Conservation (phyloP, 1,140 invertebrate genomes). For the Camponotus floridanus region DNA sequence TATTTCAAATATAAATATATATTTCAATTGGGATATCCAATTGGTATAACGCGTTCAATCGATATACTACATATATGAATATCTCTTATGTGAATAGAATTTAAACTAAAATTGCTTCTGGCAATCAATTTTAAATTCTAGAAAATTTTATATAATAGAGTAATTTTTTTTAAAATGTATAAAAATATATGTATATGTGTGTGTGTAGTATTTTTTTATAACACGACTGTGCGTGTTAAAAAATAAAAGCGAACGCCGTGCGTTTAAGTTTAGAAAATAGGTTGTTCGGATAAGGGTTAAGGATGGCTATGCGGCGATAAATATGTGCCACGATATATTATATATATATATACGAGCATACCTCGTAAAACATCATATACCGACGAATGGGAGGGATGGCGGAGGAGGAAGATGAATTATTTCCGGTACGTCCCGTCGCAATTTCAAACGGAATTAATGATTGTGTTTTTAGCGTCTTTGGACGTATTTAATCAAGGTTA, state of each 20-base stretch:
- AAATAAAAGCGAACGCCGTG: neutral
- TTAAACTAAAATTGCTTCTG: neutral
- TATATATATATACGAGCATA: slow-evolving; percentile 5
- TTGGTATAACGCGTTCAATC: neutral
- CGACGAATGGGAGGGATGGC: neutral
- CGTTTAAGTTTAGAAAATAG: slow-evolving; percentile 44
- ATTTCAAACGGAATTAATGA: slow-evolving; percentile 35
- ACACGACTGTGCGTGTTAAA: neutral
- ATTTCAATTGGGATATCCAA: neutral
- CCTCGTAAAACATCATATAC: slow-evolving; percentile 38
- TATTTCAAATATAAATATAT: slow-evolving; percentile 5
- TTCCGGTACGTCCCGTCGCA: neutral
- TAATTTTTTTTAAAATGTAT: neutral
- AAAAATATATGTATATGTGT: neutral
- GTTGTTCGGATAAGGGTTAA: slow-evolving; percentile 31
- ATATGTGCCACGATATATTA: slow-evolving; percentile 24
- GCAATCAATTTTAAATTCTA: neutral
- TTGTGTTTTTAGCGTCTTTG: neutral
- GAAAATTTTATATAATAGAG: too few species aligned
- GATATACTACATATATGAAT: neutral
- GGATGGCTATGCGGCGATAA: slow-evolving; percentile 35
- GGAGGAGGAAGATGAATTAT: slow-evolving; percentile 30
- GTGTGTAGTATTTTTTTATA: neutral
- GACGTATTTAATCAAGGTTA: slow-evolving; percentile 7
- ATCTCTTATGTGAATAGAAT: neutral